These are phyloP conservation scores for Habropoda laboriosa DNA, from an alignment of 1,140 invertebrate species.

Conservation along the genomic window DNA sequence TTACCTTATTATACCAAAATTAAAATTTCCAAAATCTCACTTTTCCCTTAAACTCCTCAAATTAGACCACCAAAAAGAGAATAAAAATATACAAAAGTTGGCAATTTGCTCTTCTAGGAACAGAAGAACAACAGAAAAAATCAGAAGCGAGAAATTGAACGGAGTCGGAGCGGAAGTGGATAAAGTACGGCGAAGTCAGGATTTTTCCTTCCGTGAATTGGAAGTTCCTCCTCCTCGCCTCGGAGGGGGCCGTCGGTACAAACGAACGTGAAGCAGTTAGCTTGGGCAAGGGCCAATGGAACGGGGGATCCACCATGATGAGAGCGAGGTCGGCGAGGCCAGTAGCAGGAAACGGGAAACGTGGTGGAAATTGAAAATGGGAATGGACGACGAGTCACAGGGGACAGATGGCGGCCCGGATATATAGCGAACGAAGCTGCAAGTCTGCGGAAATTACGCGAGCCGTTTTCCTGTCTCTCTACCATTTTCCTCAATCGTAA, in stretches of 20 bases:
- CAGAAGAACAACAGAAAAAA: background rate
- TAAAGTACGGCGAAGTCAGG: background rate
- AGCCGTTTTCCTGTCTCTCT: slow-evolving; percentile 62
- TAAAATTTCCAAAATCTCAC: too few species aligned
- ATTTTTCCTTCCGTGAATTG: background rate
- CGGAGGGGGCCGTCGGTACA: background rate
- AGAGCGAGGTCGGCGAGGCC: slow-evolving; percentile 32
- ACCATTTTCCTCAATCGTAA: slow-evolving; percentile 45
- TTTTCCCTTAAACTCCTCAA: too few species aligned
- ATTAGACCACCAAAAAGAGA: too few species aligned
- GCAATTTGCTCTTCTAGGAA: too few species aligned
- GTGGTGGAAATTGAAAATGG: slow-evolving; percentile 82
- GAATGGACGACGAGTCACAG: slow-evolving; percentile 70
- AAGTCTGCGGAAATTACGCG: slow-evolving; percentile 76
- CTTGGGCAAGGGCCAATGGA: slow-evolving; percentile 38
- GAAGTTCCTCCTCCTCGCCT: background rate
- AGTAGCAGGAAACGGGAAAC: slow-evolving; percentile 79
- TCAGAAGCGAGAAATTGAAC: background rate
- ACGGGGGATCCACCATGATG: slow-evolving; percentile 47
- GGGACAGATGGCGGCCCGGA: slow-evolving; percentile 71
- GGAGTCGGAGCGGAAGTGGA: background rate
- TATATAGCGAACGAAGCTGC: slow-evolving; percentile 66
- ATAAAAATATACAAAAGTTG: too few species aligned
- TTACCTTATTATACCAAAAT: too few species aligned
- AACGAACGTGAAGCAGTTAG: slow-evolving; percentile 41